Evolutionary conservation across 2,113 vertebrate species (phyloP), one percentile per base, ranked within the genome.

Genomic region (Dissostichus mawsoni): DNA sequence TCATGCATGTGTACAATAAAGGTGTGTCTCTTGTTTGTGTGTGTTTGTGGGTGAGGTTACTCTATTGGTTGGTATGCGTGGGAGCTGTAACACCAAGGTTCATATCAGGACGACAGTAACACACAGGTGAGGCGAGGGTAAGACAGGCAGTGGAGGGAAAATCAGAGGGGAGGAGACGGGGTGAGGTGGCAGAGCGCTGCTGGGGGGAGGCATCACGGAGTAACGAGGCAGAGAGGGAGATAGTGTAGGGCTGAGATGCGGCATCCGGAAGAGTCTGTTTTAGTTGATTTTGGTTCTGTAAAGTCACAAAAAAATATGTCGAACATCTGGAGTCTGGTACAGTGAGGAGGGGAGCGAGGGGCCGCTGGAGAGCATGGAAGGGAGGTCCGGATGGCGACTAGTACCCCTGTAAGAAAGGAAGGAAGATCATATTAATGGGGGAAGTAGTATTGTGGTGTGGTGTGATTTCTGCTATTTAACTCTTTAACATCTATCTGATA

Each of bases 251-350:
- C 65, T 59, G 78, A 71, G 80, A 87, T 83, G 85, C 74, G 23
- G 84, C 77, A 78, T 89, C 86, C 51, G 82, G 89, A 90, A 94
- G 90, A 92, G 90, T 93, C 91, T 91, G 85, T 91, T 59, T 87
- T 67, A 69, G 82, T 89, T 72, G 87, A 78, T 92, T 93, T 85
- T 90, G 82, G 80, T 92, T 90, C 93, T 69, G 63, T 92, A 94
- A 87, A 91, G 93, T 94, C 93, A 95, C 94, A 94, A 92, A 95
- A 93, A 95, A 94, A 93, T 92, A 89, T 90, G 82, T 84, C 73
- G 88, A 92, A 92, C 82, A 92, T 92, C 90, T 93, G 93, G 82
- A 90, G 87, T 92, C 83, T 87, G 89, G 92, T 80, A 87, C 83
- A 85, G 89, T 87, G 76, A 89, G 86, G 81, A 85, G 68, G 68